Percentiles rank a stretch among this genome's conserved stretches.
Conservation (phyloP, 2,113 vertebrate genomes). For the Ptilorrhoa leucosticta region DNA sequence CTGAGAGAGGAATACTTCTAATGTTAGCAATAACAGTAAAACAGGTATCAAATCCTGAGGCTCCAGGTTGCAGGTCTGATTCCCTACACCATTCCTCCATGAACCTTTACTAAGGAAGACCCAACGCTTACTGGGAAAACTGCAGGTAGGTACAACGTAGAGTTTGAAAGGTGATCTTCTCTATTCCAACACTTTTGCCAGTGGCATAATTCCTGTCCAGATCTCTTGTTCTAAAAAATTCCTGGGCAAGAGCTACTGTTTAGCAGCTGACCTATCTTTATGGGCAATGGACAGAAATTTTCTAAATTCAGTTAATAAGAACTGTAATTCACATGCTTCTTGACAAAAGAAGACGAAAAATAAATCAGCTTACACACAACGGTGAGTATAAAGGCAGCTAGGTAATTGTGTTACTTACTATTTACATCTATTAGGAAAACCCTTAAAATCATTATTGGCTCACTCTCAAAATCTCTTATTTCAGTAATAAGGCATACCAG, state of each 20-base stretch:
- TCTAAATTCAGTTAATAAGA: neutral
- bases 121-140: neutral
- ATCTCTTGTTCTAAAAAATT: neutral
- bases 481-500: neutral
- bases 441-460: neutral
- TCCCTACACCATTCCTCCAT: neutral
- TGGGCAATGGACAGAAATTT: neutral
- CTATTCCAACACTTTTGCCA: neutral
- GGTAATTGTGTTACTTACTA: neutral
- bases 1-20: neutral
- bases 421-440: neutral
- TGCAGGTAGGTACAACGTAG: neutral
- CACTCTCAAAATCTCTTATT: neutral
- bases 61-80: neutral
- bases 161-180: neutral
- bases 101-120: neutral
- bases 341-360: neutral
- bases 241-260: neutral
- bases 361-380: neutral
- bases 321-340: neutral
- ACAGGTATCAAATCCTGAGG: neutral
- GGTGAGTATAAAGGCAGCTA: neutral
- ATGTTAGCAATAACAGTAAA: neutral
- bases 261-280: neutral
- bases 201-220: neutral